Conservation (phyloP, 2,797 vertebrate species). For the Luscinia megarhynchos region DNA sequence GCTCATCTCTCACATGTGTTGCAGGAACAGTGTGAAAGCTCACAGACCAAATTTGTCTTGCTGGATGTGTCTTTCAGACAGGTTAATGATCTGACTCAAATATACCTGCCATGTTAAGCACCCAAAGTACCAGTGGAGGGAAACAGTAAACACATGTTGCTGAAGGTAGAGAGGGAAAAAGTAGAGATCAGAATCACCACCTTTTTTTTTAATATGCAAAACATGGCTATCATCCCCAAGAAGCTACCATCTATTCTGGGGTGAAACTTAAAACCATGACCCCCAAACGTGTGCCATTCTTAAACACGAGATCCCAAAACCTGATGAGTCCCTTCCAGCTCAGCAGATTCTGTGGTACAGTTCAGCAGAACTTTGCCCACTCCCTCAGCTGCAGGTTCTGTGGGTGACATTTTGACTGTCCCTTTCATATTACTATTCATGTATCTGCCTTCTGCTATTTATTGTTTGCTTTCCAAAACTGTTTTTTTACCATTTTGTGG, state of each 20-base stretch:
- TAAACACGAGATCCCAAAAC: neutral
- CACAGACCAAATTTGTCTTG: neutral
- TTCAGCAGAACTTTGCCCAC: neutral
- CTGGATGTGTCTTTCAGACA: neutral
- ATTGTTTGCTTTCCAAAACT: neutral
- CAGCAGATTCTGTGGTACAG: neutral
- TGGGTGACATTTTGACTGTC: neutral
- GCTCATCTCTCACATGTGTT: neutral
- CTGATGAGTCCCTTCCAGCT: neutral
- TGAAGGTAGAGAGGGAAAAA: neutral
- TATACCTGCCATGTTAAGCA: neutral
- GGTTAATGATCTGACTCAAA: neutral
- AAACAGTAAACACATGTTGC: neutral
- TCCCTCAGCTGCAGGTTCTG: neutral
- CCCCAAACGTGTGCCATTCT: neutral
- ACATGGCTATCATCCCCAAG: neutral
- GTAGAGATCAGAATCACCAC: neutral
- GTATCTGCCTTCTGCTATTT: neutral
- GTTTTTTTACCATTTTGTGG: neutral
- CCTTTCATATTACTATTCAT: neutral
- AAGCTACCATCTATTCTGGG: neutral
- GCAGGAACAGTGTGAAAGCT: neutral
- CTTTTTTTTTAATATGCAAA: neutral
- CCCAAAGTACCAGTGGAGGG: accelerated
- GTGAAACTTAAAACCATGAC: neutral